Evolutionary conservation across 2,888 invertebrate genomes (phyloP), one percentile per base, ranked within the genome.

Genomic region (Lasioglossum vierecki): DNA sequence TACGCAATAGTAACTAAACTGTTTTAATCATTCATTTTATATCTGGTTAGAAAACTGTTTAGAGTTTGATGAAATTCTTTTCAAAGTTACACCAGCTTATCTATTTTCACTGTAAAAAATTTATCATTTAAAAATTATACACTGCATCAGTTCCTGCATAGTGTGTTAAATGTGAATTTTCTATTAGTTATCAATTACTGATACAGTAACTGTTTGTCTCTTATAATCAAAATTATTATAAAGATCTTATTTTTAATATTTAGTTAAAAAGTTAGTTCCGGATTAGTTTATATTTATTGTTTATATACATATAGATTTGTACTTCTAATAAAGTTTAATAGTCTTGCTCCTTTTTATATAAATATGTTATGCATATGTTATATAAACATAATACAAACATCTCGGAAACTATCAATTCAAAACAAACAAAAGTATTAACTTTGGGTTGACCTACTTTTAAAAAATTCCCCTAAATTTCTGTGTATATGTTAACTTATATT

Each of bases 401-500:
- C 4, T 57, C 4, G 4, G 26, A 63, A 30, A 63, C 6, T 30
- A 30, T 30, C 6, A 6, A 63, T 63, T 30, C 15, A 30, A 30
- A 63, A 30, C 13, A 6, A 63, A 63, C 26, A 15, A 30, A 30
- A 63, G 30, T 15, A 26, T 63, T 63, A 63, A 30, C 30, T 63
- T 30, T 63, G 63, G 63, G 63, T 26, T 63, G 30, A 63, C 30
- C 63, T 63, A 63, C 0, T 63, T 63, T 30, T 63, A 4, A 35
- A 39, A 18, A 68, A 30, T 18, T 68, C 0, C 15, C 11, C 11
- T 26, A 44, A 15, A 44, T 46, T 3, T 39, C 66, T 46, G 46
- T 63, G 26, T 39, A 53, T 26, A 71, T 57, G n/a, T 30, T 41
- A 44, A 57, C 46, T 78, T 8, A 22, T 15, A 66, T 80, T 73